These are phyloP conservation scores for Spisula solida DNA, from an alignment of 2,888 invertebrate genomes.

Conservation along the genomic window DNA sequence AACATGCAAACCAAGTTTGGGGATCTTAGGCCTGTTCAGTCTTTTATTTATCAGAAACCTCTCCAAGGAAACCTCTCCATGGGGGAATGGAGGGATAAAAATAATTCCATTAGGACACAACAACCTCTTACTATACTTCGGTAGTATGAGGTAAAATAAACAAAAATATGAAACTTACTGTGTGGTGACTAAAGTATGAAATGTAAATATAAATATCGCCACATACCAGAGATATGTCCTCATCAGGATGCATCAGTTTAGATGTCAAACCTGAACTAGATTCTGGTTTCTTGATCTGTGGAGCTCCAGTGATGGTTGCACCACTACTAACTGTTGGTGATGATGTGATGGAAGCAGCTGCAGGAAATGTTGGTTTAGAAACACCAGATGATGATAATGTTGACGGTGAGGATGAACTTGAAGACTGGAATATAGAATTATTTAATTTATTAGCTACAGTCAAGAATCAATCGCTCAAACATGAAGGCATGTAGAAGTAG, in stretches of 20 bases:
- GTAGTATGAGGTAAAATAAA: conserved; percentile 6
- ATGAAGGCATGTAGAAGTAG: no score
- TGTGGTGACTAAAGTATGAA: conserved; percentile 6
- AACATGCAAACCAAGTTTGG: no score
- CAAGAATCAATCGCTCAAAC: no score
- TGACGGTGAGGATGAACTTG: conserved; percentile 36
- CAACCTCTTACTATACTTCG: not conserved
- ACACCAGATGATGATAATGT: conserved; percentile 60
- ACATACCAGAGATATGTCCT: conserved; percentile 87
- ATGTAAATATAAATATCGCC: not conserved
- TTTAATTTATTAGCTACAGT: no score
- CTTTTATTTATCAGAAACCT: no score
- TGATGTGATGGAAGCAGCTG: conserved; percentile 77
- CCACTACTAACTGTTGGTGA: conserved; percentile 65
- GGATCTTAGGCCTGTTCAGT: no score
- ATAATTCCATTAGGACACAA: not conserved
- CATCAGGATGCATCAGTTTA: conserved; percentile 87
- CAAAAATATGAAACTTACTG: conserved; percentile 13
- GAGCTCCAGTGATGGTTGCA: conserved; percentile 85
- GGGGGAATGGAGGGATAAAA: no score
- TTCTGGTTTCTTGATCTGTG: conserved; percentile 86
- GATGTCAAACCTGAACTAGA: conserved; percentile 86
- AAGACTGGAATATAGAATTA: conserved; percentile 42
- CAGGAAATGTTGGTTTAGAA: conserved; percentile 85
- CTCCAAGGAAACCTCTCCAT: no score